These are phyloP conservation scores for Hippopotamyrus pictus DNA, from an alignment of 2,797 vertebrate species.

Conservation along the genomic window DNA sequence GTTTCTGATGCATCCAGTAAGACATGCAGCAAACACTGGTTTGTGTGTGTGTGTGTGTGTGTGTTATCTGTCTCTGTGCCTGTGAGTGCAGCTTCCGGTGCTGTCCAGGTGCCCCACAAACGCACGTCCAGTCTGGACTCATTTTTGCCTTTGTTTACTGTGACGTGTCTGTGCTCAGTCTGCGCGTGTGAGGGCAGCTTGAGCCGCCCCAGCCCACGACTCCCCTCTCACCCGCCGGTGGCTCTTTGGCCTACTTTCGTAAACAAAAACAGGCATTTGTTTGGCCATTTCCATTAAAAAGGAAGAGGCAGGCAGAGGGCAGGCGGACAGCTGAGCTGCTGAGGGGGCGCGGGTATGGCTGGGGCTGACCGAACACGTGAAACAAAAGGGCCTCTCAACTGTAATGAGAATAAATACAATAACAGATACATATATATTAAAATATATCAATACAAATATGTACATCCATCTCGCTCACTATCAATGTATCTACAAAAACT, in stretches of 20 bases:
- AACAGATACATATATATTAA: neutral
- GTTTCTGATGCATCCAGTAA: neutral
- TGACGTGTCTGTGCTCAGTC: conserved; percentile 57
- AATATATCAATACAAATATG: neutral
- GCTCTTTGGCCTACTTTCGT: conserved; percentile 72
- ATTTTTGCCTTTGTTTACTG: conserved; percentile 31
- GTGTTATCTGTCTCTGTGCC: neutral
- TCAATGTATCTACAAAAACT: neutral
- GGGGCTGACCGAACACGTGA: neutral
- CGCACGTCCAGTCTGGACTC: conserved; percentile 17
- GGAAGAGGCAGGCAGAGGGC: conserved; percentile 45
- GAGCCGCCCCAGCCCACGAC: conserved; percentile 59
- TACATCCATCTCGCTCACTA: neutral
- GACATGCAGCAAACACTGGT: neutral
- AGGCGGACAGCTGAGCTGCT: conserved; percentile 33
- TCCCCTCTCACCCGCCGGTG: conserved; percentile 59
- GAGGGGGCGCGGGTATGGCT: neutral
- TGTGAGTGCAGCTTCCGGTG: neutral
- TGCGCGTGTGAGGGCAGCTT: conserved; percentile 54
- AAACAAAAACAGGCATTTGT: conserved; percentile 62
- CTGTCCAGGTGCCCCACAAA: neutral
- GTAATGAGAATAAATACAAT: conserved; percentile 10
- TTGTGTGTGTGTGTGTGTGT: neutral
- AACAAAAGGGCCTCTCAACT: conserved; percentile 18
- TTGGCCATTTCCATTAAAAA: conserved; percentile 65